Evolutionary conservation across 1,140 invertebrate genomes (phyloP).

Genomic region (Diorhabda sublineata): DNA sequence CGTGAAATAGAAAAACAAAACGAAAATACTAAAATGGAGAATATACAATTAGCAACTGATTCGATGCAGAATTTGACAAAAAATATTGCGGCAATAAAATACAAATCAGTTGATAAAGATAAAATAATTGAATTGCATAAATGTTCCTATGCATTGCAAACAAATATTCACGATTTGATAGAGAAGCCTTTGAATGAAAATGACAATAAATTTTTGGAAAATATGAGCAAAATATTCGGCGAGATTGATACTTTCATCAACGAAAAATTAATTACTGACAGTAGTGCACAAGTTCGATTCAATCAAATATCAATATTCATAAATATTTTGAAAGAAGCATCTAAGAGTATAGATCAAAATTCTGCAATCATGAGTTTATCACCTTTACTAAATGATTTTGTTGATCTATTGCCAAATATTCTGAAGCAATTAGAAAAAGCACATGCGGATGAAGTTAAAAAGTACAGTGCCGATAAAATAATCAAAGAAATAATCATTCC

Average conservation of each 20-base stretch:
- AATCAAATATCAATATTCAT: constrained; percentile 26
- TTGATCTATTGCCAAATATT: constrained; percentile 25
- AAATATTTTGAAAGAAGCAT: constrained; percentile 30
- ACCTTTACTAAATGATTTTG: constrained; percentile 21
- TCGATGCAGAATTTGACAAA: constrained; percentile 33
- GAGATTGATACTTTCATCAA: constrained; percentile 31
- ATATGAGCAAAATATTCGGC: constrained; percentile 29
- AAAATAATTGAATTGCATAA: constrained; percentile 36
- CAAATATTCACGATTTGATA: constrained; percentile 39
- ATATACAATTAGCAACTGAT: constrained; percentile 34
- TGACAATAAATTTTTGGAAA: constrained; percentile 35
- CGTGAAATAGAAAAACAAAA: constrained; percentile 23
- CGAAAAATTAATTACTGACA: constrained; percentile 19
- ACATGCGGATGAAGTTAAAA: constrained; percentile 25
- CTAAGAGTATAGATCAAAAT: constrained; percentile 24
- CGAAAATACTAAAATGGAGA: constrained; percentile 26
- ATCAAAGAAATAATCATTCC: too few relatives aligned
- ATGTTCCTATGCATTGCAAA: constrained; percentile 38
- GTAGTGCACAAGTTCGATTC: constrained; percentile 17
- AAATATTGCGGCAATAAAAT: constrained; percentile 38
- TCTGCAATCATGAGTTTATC: constrained; percentile 30
- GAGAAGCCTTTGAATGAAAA: constrained; percentile 31
- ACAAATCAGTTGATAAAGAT: constrained; percentile 29
- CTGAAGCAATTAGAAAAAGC: constrained; percentile 24
- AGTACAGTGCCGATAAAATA: too few relatives aligned